Percentiles rank a stretch among this genome's conserved stretches.
These are phyloP conservation scores for Monodelphis domestica DNA, from an alignment of 2,797 vertebrate species.

Conservation along the genomic window DNA sequence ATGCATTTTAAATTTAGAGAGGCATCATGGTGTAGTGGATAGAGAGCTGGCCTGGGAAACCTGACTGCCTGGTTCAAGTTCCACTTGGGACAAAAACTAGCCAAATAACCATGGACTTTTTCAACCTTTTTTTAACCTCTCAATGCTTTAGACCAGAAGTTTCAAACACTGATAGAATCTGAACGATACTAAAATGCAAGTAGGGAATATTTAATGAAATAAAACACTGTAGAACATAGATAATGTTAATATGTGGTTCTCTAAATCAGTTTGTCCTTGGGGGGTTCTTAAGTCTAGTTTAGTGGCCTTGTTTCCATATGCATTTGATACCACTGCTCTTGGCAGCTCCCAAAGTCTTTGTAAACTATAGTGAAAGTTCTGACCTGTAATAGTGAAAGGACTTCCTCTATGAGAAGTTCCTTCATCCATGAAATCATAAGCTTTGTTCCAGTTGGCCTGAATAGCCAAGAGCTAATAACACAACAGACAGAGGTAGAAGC, in stretches of 20 bases:
- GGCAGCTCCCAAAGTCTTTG: background rate
- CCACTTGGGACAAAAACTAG: background rate
- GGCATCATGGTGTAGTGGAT: background rate
- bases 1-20: background rate
- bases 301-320: background rate
- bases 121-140: background rate
- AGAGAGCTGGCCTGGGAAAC: background rate
- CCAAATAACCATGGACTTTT: background rate
- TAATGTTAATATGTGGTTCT: background rate
- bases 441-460: background rate
- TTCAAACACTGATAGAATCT: background rate
- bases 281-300: background rate
- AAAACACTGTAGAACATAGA: background rate
- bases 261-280: background rate
- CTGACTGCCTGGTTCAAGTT: background rate
- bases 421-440: background rate
- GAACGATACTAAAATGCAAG: background rate
- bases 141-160: background rate
- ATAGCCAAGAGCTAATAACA: background rate
- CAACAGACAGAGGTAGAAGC: background rate
- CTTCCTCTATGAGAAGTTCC: too few relatives aligned
- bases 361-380: background rate
- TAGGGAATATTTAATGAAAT: background rate
- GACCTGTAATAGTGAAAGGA: background rate
- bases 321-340: background rate